A percentile compares a stretch with the other conserved stretches of the same genome.
phyloP scores from a whole-genome alignment of 2,113 vertebrate genomes.

The Monopterus albus region DNA sequence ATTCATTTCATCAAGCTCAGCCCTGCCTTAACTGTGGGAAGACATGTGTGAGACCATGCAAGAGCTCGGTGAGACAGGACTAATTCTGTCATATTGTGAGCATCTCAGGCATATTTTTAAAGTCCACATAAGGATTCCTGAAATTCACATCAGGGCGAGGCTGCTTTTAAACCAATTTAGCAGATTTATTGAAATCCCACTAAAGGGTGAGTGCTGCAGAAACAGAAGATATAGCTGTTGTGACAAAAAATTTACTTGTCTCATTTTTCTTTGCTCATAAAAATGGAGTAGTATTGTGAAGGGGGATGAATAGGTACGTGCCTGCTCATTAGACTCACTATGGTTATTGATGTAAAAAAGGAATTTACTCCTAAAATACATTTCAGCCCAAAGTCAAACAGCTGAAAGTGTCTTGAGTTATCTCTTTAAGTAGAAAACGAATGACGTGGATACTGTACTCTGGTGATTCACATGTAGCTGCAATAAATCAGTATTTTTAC shows the following conservation, averaged over 20 bases:
- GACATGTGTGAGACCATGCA: slow-evolving; percentile 40
- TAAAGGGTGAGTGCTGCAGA: slow-evolving; percentile 60
- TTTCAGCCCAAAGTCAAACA: slow-evolving; percentile 20
- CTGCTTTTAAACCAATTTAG: slow-evolving; percentile 71
- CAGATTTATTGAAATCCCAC: slow-evolving; percentile 73
- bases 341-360: slow-evolving; percentile 35
- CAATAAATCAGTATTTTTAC: slow-evolving; percentile 10
- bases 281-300: background rate
- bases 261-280: slow-evolving; percentile 26
- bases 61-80: slow-evolving; percentile 52
- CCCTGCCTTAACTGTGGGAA: slow-evolving; percentile 55
- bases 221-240: slow-evolving; percentile 50
- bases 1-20: slow-evolving; percentile 69
- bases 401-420: slow-evolving; percentile 19
- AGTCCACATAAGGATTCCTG: slow-evolving; percentile 50
- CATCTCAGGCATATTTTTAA: slow-evolving; percentile 59
- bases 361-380: slow-evolving; percentile 21
- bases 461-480: background rate
- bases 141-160: slow-evolving; percentile 52
- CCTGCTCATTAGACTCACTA: slow-evolving; percentile 28
- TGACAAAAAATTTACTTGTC: slow-evolving; percentile 35
- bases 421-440: slow-evolving; percentile 23
- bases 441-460: slow-evolving; percentile 18
- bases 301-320: background rate
- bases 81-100: slow-evolving; percentile 62